Evolutionary conservation across 1,140 invertebrate species (phyloP), one percentile per base, ranked within the genome.

Genomic region (Cherax quadricarinatus): DNA sequence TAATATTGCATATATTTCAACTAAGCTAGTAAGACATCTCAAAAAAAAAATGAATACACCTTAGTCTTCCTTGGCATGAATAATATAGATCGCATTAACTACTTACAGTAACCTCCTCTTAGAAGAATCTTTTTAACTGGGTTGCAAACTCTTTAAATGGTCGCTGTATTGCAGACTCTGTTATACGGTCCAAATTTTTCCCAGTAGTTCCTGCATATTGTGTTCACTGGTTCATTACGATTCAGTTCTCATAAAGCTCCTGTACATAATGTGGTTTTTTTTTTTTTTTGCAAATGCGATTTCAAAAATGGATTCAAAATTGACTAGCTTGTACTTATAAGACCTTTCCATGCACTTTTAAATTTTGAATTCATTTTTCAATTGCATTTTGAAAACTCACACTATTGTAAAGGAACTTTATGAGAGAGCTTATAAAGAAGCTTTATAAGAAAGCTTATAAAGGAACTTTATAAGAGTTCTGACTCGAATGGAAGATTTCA

Each of bases 11-110:
- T 78, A 87, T 51, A 70, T 87, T 87, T 53, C 9, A 70, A 73
- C 21, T 78, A 87, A 87, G 73, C 30, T 73, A 21, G 24, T 30
- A 30, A 75, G n/a, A 89, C 82, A 82, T n/a, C 79, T 62, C 66
- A 66, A 79, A 51, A 60, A 79, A 89, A 79, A 89, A 82, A 82
- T 81, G 21, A 60, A 24, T 21, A 10, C 51, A 21, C 79, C 9
- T 41, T 88, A 88, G 86, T 60, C 41, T 62, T 88, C 86, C 60
- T 30, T 88, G 86, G 86, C 86, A 88, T 88, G 86, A 88, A 60
- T 62, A 81, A 24, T 60, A 66, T 80, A 57, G 78, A 62, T 80
- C 5, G 41, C 75, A 60, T 84, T 53, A 30, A 84, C 24, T 49
- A 84, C 24, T 57, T 84, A 57, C 48, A 49, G 16, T 18, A 81